These are phyloP conservation scores for Cataglyphis cursor DNA, from an alignment of 2,888 invertebrate genomes.

Conservation along the genomic window DNA sequence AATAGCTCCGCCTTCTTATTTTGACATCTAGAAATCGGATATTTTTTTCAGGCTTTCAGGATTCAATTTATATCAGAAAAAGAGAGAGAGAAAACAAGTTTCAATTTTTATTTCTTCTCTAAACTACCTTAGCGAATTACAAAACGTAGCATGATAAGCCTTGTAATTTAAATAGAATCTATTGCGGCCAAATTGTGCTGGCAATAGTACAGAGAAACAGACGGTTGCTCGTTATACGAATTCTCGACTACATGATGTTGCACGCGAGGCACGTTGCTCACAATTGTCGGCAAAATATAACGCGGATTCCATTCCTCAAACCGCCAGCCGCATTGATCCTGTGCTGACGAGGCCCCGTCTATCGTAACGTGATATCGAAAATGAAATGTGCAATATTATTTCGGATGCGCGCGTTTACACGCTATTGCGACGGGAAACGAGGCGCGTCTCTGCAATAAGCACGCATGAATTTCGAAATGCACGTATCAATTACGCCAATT, in stretches of 20 bases:
- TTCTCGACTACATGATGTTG: constrained; percentile 33
- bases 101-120: neutral
- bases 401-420: neutral
- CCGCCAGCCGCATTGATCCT: constrained; percentile 35
- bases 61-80: constrained; percentile 25
- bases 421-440: neutral
- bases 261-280: constrained; percentile 32
- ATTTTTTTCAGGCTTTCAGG: neutral
- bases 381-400: constrained; percentile 32
- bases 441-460: constrained; percentile 8
- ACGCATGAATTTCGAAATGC: constrained; percentile 46
- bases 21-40: neutral
- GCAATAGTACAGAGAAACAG: neutral
- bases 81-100: neutral
- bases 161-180: constrained; percentile 43
- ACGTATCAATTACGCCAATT: constrained; percentile 53
- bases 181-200: constrained; percentile 34
- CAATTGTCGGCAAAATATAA: constrained; percentile 46
- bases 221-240: constrained; percentile 30
- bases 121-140: constrained; percentile 1
- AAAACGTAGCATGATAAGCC: constrained; percentile 16
- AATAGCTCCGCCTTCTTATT: neutral
- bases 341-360: neutral
- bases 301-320: constrained; percentile 29
- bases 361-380: constrained; percentile 23